phyloP scores from a whole-genome alignment of 2,797 vertebrate genomes.

The Poeciliopsis gracilis region DNA sequence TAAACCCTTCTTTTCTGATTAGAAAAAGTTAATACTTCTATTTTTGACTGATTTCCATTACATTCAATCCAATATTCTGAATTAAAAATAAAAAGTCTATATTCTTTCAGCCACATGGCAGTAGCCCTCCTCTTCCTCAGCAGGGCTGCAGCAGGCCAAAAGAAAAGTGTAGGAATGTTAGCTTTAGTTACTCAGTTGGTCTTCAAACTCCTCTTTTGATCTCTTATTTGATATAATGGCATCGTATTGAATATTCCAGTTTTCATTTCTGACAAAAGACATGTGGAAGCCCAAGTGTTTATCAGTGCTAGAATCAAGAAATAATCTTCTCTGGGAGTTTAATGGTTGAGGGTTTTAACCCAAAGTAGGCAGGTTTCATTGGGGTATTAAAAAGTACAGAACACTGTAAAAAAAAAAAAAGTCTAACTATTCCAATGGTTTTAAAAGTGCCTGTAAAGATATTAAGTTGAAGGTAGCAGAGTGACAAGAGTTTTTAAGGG shows the following conservation, averaged over 20 bases:
- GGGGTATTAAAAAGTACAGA: neutral
- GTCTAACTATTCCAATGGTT: neutral
- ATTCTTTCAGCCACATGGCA: neutral
- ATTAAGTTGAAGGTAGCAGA: neutral
- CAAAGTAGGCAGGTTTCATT: neutral
- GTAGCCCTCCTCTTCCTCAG: neutral
- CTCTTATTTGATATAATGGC: neutral
- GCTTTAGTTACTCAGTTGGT: neutral
- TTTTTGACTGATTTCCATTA: too few relatives aligned
- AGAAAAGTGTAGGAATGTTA: neutral
- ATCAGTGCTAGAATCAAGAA: neutral
- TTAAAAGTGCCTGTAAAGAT: neutral
- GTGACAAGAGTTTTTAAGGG: neutral
- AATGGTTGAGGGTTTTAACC: conserved; percentile 3
- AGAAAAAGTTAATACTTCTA: neutral
- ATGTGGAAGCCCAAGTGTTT: neutral
- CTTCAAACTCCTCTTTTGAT: neutral
- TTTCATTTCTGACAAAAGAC: neutral
- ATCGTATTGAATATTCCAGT: neutral
- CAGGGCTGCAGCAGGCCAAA: neutral
- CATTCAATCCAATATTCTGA: neutral
- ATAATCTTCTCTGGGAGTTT: neutral
- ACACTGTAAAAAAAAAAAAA: neutral
- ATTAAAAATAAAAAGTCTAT: neutral
- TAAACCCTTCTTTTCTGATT: neutral